A percentile compares a stretch with the other conserved stretches of the same genome.
These are phyloP conservation scores for Actinemys pallida DNA, from an alignment of 2,113 vertebrate genomes.

Conservation along the genomic window DNA sequence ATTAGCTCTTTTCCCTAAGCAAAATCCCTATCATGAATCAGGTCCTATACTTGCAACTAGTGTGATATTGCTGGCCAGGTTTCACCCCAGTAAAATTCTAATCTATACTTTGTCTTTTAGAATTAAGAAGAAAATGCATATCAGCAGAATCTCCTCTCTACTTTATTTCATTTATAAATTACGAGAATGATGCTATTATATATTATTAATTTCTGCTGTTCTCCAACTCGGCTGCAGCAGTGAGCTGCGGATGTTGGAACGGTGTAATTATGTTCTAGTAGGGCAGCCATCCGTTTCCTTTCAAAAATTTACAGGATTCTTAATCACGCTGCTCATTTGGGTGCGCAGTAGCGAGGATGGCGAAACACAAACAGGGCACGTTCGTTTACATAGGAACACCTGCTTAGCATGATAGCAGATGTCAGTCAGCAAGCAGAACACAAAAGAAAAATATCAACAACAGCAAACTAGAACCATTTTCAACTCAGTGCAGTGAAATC, in stretches of 20 bases:
- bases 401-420: conserved; percentile 99
- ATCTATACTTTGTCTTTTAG: conserved; percentile 86
- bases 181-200: conserved; percentile 98
- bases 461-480: conserved; percentile 80
- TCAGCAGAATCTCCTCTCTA: conserved; percentile 92
- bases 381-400: conserved; percentile 99
- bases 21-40: conserved; percentile 80
- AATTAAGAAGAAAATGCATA: conserved; percentile 87
- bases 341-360: conserved; percentile 93
- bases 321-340: conserved; percentile 99
- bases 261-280: conserved; percentile 99
- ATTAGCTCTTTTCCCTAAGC: conserved; percentile 78
- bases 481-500: conserved; percentile 49
- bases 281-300: conserved; percentile 99
- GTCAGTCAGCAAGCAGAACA: conserved; percentile 96
- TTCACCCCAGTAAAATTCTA: conserved; percentile 84
- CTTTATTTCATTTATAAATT: conserved; percentile 99
- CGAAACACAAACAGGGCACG: conserved; percentile 98
- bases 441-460: conserved; percentile 85
- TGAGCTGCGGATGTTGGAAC: conserved; percentile 94
- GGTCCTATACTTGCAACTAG: conserved; percentile 75
- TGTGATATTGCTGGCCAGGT: conserved; percentile 79
- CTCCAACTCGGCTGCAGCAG: conserved; percentile 88
- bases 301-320: conserved; percentile 99
- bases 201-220: conserved; percentile 99